A percentile compares a stretch with the other conserved stretches of the same genome.
These are phyloP conservation scores for Chromis chromis DNA, from an alignment of 2,797 vertebrate species.

Conservation along the genomic window DNA sequence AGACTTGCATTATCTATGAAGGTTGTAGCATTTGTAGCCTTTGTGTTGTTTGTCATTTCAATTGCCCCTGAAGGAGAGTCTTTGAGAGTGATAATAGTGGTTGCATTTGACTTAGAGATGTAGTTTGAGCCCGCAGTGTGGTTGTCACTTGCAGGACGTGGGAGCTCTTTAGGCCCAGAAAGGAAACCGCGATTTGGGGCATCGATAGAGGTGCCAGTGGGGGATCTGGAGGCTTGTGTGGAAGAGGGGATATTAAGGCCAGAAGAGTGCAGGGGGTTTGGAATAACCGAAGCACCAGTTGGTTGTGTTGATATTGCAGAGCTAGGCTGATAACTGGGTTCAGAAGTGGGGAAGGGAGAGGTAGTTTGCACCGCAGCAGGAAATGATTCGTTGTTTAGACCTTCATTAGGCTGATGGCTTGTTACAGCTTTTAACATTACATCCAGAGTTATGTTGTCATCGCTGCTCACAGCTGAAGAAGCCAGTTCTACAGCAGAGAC, in stretches of 20 bases:
- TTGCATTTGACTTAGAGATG: conserved; percentile 25
- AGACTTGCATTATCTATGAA: not conserved
- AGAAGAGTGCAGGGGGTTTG: conserved; percentile 36
- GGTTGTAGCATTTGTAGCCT: conserved; percentile 7
- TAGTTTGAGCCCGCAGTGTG: conserved; percentile 41
- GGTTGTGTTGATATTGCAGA: conserved; percentile 3
- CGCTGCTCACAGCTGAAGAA: not conserved
- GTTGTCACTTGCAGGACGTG: conserved; percentile 10
- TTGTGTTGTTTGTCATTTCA: conserved; percentile 3
- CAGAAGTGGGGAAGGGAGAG: conserved; percentile 8
- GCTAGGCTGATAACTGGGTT: not conserved
- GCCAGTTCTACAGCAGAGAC: not conserved
- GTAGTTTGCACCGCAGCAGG: conserved; percentile 8
- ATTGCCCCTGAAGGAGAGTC: conserved; percentile 2
- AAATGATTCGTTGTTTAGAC: conserved; percentile 1
- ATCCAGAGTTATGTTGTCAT: not conserved
- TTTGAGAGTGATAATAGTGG: conserved; percentile 8
- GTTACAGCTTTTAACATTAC: not conserved
- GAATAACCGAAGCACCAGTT: conserved; percentile 13
- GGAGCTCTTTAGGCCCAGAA: conserved; percentile 27
- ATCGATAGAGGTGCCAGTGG: conserved; percentile 22
- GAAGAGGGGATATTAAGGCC: conserved; percentile 36
- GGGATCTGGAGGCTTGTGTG: conserved; percentile 9
- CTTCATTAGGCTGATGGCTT: not conserved
- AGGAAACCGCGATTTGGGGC: conserved; percentile 32